Evolutionary conservation across 2,888 invertebrate species (phyloP), one percentile per base, ranked within the genome.

Genomic region (Carterocephalus palaemon): DNA sequence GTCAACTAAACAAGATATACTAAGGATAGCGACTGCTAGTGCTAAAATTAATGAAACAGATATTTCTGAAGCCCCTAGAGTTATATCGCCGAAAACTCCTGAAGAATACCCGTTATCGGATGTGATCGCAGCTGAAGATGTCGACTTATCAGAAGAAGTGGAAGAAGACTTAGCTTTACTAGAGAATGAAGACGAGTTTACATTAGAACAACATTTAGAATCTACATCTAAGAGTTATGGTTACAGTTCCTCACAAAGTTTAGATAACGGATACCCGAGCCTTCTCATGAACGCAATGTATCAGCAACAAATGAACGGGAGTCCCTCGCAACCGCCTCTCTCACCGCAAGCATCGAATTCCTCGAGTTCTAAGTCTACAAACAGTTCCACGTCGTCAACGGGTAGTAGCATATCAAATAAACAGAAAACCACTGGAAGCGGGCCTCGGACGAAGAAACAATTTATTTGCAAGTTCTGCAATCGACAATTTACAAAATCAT

Each of bases 381-480:
- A 85, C 52, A 81, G 85, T 60, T 82, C 86, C 26, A 75, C 85
- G 39, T 76, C 85, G 3, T 82, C 85, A 12, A 83, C 81, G 15
- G 64, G 76, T 12, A 82, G 86, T 60, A 79, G 80, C 56, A 75
- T 85, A 57, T 77, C 86, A 16, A 81, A 70, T 62, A 86, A 87
- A 65, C 84, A 80, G 53, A 87, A 87, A 60, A 75, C 83, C 2
- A 58, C 77, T 37, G 68, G 75, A 48, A 77, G 92, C 53, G 95
- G 93, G 2, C 93, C 95, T 17, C 89, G 98, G 53, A 96, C 97
- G 20, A 98, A 98, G 85, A 98, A 98, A 78, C 97, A 98, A 79
- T 99, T 98, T 82, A 98, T 99, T 68, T 99, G 99, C 88, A 96
- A 97, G 84, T 99, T 95, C 86, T 99, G 99, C 80, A 95, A 95